Percentiles rank a stretch among this genome's conserved stretches.
phyloP scores from a whole-genome alignment of 2,888 invertebrate genomes.

The Carcina quercana region DNA sequence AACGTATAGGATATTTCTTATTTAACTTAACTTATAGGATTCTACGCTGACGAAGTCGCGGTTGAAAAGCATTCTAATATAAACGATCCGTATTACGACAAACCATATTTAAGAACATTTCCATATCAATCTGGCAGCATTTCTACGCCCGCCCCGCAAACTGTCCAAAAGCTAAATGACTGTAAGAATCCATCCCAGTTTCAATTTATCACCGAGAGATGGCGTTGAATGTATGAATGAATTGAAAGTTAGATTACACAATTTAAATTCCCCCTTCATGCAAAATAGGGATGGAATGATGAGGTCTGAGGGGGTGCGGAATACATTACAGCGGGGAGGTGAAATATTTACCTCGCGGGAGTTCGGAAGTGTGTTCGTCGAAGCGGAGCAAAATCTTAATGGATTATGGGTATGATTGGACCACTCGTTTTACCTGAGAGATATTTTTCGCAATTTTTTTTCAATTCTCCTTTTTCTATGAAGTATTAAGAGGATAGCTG shows the following conservation, averaged over 20 bases:
- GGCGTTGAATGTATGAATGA: conserved; percentile 74
- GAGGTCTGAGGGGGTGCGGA: conserved; percentile 63
- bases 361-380: conserved; percentile 65
- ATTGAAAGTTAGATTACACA: conserved; percentile 75
- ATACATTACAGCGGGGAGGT: conserved; percentile 59
- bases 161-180: conserved; percentile 48
- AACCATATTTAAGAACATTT: conserved; percentile 25
- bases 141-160: conserved; percentile 23
- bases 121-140: conserved; percentile 33
- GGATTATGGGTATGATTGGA: conserved; percentile 70
- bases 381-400: conserved; percentile 67
- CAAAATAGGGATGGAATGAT: conserved; percentile 71
- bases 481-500: conserved; percentile 35
- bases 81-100: too few species aligned
- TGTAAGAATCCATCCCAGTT: conserved; percentile 60
- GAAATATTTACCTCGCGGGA: conserved; percentile 71
- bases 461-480: conserved; percentile 34
- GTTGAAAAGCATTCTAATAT: too few species aligned
- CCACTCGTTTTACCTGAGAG: conserved; percentile 55
- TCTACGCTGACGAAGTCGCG: too few species aligned
- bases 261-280: conserved; percentile 74
- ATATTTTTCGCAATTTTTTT: conserved; percentile 44
- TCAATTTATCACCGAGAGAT: conserved; percentile 72
- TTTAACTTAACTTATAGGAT: too few species aligned
- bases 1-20: too few species aligned